These are phyloP conservation scores for Bujurquina vittata DNA, from an alignment of 2,113 vertebrate species.

Conservation along the genomic window DNA sequence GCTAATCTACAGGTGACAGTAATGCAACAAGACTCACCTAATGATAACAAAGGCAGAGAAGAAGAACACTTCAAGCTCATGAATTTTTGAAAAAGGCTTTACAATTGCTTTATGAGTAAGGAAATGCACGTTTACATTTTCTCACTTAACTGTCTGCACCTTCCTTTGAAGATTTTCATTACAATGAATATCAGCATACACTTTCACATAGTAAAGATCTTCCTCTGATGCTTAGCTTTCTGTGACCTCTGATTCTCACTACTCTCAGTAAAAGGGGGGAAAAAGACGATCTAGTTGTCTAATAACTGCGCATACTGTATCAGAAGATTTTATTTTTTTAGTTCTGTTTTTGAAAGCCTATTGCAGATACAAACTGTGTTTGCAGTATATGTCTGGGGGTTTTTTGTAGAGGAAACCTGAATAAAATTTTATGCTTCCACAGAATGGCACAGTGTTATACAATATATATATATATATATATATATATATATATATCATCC, in stretches of 20 bases:
- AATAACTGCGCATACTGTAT: neutral
- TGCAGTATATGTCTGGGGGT: constrained; percentile 1
- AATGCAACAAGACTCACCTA: neutral
- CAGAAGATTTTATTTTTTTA: fast-evolving
- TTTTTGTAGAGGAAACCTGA: neutral
- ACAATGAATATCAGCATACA: neutral
- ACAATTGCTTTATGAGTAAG: constrained; percentile 1
- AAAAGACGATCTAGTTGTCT: neutral
- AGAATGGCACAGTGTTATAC: neutral
- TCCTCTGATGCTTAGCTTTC: neutral
- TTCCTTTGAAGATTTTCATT: constrained; percentile 4
- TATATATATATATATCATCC: neutral
- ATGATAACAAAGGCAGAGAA: constrained; percentile 3
- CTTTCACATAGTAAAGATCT: neutral
- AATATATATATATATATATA: too few relatives aligned
- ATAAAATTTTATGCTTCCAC: neutral
- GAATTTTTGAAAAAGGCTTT: neutral
- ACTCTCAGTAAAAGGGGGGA: too few relatives aligned
- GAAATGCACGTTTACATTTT: neutral
- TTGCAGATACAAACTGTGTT: neutral
- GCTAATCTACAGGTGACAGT: constrained; percentile 3
- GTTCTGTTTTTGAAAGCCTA: neutral
- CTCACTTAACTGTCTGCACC: neutral
- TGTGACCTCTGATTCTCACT: neutral
- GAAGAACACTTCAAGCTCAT: constrained; percentile 6